Evolutionary conservation across 2,888 invertebrate species (phyloP).

Genomic region (Drosophila vallismaia): DNA sequence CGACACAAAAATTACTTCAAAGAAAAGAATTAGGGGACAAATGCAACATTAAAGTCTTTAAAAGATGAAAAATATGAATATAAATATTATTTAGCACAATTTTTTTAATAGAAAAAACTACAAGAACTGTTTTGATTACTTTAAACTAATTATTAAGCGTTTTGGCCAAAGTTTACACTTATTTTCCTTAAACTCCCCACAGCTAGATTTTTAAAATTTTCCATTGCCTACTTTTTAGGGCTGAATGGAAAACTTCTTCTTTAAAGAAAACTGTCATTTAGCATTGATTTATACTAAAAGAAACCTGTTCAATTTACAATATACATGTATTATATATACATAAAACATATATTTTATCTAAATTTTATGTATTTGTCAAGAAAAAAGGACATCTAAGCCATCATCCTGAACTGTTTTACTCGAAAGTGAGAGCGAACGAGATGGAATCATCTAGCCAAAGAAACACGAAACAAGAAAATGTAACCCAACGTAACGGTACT

Average conservation of each 20-base stretch:
- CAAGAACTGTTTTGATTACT: neutral
- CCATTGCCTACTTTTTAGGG: neutral
- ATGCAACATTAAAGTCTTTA: too few species aligned
- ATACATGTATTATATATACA: neutral
- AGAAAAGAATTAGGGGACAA: too few species aligned
- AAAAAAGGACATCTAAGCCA: neutral
- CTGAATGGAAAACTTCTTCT: neutral
- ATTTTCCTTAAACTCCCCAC: too few species aligned
- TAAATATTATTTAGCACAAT: too few species aligned
- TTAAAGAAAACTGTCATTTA: neutral
- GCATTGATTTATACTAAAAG: neutral
- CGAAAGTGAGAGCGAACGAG: constrained; percentile 45
- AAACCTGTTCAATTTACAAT: neutral
- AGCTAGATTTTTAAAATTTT: neutral
- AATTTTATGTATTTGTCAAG: neutral
- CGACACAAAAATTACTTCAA: too few species aligned
- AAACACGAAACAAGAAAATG: constrained; percentile 60
- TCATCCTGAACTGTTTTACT: neutral
- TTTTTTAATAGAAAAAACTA: neutral
- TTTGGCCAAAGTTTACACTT: too few species aligned
- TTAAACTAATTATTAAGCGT: too few species aligned
- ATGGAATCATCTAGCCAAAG: constrained; percentile 37
- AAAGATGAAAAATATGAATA: too few species aligned
- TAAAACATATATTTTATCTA: neutral
- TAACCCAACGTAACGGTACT: constrained; percentile 19